These are phyloP conservation scores for Nothobranchius kuhntae DNA, from an alignment of 2,113 vertebrate species.

Conservation along the genomic window DNA sequence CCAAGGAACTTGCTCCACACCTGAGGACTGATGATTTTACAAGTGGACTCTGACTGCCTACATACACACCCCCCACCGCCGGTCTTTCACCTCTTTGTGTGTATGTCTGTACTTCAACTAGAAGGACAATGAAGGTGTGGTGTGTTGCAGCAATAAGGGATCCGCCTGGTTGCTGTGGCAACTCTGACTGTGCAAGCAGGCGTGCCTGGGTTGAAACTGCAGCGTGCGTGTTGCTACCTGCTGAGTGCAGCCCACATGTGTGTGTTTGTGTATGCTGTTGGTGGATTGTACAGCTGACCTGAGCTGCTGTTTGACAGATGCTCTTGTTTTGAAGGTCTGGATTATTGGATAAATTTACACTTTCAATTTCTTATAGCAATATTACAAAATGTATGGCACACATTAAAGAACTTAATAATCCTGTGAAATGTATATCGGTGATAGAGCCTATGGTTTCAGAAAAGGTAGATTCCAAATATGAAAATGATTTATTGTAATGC, in stretches of 20 bases:
- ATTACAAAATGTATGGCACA: not conserved
- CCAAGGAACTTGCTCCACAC: not conserved
- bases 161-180: slow-evolving; percentile 37
- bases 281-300: not conserved
- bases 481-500: too few species aligned
- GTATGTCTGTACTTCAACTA: not conserved
- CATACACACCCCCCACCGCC: slow-evolving; percentile 12
- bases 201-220: slow-evolving; percentile 9
- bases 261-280: not conserved
- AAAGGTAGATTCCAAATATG: too few species aligned
- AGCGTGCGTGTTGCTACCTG: slow-evolving; percentile 38
- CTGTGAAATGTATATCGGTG: not conserved
- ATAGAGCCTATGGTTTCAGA: too few species aligned
- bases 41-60: slow-evolving; percentile 47
- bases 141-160: slow-evolving; percentile 6
- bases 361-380: not conserved
- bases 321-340: not conserved
- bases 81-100: not conserved
- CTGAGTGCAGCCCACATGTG: not conserved
- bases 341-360: not conserved
- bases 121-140: slow-evolving; percentile 46
- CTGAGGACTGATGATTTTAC: slow-evolving; percentile 17
- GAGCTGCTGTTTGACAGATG: not conserved
- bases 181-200: slow-evolving; percentile 26
- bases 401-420: not conserved